Conservation (phyloP, 1,140 invertebrate genomes). For the Drosophila pruinosa region DNA sequence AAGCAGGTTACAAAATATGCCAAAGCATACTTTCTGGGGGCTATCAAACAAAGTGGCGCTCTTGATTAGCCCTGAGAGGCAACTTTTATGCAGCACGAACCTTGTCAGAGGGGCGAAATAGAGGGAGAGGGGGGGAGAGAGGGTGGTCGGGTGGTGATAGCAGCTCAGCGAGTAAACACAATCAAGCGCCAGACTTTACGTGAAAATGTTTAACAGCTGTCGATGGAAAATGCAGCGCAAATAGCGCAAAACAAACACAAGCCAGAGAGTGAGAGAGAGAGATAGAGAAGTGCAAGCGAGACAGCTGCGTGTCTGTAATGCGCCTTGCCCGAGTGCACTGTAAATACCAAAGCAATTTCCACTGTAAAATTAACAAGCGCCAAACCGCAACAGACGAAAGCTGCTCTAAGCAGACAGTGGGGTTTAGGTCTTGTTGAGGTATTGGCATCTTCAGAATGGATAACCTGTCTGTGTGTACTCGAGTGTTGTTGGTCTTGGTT, state of each 20-base stretch:
- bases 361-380: slow-evolving; percentile 77
- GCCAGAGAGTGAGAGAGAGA: not conserved
- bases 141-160: not conserved
- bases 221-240: slow-evolving; percentile 59
- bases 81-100: slow-evolving; percentile 1
- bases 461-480: slow-evolving; percentile 2
- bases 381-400: slow-evolving; percentile 65
- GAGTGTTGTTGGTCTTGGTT: slow-evolving; percentile 36
- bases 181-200: slow-evolving; percentile 61
- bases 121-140: not conserved
- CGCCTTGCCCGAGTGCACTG: slow-evolving; percentile 74
- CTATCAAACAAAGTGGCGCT: slow-evolving; percentile 60
- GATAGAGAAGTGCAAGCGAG: not conserved
- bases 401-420: slow-evolving; percentile 33
- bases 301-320: slow-evolving; percentile 39
- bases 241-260: slow-evolving; percentile 42
- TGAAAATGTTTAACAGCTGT: slow-evolving; percentile 73
- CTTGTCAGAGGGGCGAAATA: too few species aligned
- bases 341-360: slow-evolving; percentile 78
- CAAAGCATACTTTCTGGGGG: slow-evolving; percentile 59
- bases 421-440: slow-evolving; percentile 15
- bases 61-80: slow-evolving; percentile 65
- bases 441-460: slow-evolving; percentile 40
- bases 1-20: slow-evolving; percentile 75
- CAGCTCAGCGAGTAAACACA: slow-evolving; percentile 48